phyloP scores from a whole-genome alignment of 2,888 invertebrate genomes.

The Xestia c-nigrum region DNA sequence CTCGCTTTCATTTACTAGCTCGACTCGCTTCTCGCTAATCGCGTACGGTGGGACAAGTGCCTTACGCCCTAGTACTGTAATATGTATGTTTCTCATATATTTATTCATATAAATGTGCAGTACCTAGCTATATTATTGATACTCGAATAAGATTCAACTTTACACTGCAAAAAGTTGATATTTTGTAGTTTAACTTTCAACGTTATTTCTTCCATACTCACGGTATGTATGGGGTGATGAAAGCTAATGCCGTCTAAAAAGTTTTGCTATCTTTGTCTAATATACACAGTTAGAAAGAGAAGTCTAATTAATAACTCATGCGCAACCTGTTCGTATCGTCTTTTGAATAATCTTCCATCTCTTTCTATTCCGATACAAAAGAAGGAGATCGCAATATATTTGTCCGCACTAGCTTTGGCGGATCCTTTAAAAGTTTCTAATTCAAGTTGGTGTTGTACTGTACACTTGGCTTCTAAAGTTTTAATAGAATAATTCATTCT shows the following conservation, averaged over 20 bases:
- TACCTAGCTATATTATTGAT: slow-evolving; percentile 22
- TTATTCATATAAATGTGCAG: not conserved
- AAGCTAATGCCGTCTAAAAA: not conserved
- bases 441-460: not conserved
- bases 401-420: not conserved
- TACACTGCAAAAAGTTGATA: slow-evolving; percentile 5
- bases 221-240: not conserved
- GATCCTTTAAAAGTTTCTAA: not conserved
- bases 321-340: not conserved
- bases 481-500: not conserved
- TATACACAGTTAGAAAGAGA: not conserved
- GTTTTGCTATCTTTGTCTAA: slow-evolving; percentile 14
- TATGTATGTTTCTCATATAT: not conserved
- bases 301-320: not conserved
- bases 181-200: slow-evolving; percentile 13
- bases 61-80: not conserved
- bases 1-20: not conserved
- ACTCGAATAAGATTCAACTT: slow-evolving; percentile 27
- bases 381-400: not conserved
- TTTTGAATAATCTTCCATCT: not conserved
- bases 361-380: not conserved
- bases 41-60: not conserved
- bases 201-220: not conserved
- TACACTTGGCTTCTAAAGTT: not conserved
- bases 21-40: not conserved